Conservation (phyloP, 2,113 vertebrate species). For the Aphelocoma coerulescens region DNA sequence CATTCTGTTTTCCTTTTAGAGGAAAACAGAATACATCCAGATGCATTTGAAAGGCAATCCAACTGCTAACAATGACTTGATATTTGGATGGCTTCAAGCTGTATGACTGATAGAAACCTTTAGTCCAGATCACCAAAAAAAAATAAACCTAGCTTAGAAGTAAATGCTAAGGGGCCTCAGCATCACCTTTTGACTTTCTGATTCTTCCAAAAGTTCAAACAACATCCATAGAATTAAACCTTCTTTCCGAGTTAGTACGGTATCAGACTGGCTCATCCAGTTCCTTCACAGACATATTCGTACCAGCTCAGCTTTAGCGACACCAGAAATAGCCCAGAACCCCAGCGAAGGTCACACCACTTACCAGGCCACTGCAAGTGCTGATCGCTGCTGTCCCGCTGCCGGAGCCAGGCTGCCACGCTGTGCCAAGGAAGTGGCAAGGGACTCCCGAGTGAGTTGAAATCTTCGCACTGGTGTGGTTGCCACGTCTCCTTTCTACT, state of each 20-base stretch:
- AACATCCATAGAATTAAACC: not conserved
- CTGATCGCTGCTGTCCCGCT: conserved; percentile 84
- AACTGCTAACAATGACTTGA: not conserved
- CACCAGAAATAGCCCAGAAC: not conserved
- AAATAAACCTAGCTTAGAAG: not conserved
- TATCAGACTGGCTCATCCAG: not conserved
- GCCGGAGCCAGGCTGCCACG: conserved; percentile 19
- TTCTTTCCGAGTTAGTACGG: not conserved
- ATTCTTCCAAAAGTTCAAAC: not conserved
- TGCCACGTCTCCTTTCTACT: conserved; percentile 81
- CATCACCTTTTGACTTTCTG: not conserved
- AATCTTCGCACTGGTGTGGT: conserved; percentile 68
- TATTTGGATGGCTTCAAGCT: not conserved
- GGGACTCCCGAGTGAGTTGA: not conserved
- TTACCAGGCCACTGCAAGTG: conserved; percentile 90
- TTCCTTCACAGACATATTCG: not conserved
- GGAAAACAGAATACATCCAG: too few species aligned
- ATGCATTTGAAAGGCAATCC: not conserved
- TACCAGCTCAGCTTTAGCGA: not conserved
- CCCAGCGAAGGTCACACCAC: conserved; percentile 20
- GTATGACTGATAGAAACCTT: not conserved
- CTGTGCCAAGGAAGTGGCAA: conserved; percentile 86
- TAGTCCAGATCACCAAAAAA: not conserved
- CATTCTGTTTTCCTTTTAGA: too few species aligned
- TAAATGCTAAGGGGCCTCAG: not conserved